Evolutionary conservation across 2,113 vertebrate genomes (phyloP).

Genomic region (human (Homo sapiens)): GRCh38 chr3:148667001-148667500

Average conservation of each 20-base stretch:
- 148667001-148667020: neutral
- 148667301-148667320: neutral
- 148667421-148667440: neutral
- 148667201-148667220: neutral
- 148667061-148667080: neutral
- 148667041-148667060: neutral
- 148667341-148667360: neutral
- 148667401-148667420: neutral
- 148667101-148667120: neutral
- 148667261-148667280: neutral
- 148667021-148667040: neutral
- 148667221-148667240: neutral
- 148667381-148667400: neutral
- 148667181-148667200: neutral
- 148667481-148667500: neutral
- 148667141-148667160: conserved; percentile 22
- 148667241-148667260: conserved; percentile 23
- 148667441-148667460: neutral
- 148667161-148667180: neutral
- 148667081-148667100: neutral
- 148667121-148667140: neutral
- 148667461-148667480: neutral
- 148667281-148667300: conserved; percentile 21
- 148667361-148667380: conserved; percentile 4
- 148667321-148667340: neutral